phyloP scores from a whole-genome alignment of 2,113 vertebrate genomes.

The Isurus oxyrinchus region DNA sequence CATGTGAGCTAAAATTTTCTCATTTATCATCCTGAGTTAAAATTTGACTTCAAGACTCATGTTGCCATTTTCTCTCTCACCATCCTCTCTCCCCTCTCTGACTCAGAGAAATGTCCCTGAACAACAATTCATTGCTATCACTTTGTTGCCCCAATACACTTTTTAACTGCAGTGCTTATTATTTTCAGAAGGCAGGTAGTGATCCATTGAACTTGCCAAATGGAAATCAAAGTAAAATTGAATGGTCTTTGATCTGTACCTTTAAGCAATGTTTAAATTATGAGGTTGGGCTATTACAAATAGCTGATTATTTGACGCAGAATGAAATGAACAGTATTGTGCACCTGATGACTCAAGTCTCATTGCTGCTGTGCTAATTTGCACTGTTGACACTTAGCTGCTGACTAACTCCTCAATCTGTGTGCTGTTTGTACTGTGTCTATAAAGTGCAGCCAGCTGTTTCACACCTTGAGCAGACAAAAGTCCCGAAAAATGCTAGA shows the following conservation, averaged over 20 bases:
- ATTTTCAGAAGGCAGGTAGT: neutral
- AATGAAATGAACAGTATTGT: neutral
- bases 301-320: neutral
- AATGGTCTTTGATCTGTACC: neutral
- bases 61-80: too few species aligned
- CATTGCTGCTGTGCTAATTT: neutral
- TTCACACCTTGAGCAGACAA: neutral
- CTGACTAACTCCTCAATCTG: conserved; percentile 17
- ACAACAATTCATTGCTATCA: neutral
- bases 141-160: neutral
- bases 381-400: neutral
- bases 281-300: neutral
- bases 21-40: neutral
- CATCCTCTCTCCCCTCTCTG: neutral
- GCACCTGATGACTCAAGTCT: neutral
- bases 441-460: neutral
- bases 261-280: neutral
- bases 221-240: conserved; percentile 14
- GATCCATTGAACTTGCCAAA: neutral
- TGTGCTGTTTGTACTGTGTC: neutral
- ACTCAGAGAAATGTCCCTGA: neutral
- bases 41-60: neutral
- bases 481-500: neutral
- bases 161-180: neutral
- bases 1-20: neutral